Conservation (phyloP, 2,888 invertebrate genomes). For the Horisme vitalbata region DNA sequence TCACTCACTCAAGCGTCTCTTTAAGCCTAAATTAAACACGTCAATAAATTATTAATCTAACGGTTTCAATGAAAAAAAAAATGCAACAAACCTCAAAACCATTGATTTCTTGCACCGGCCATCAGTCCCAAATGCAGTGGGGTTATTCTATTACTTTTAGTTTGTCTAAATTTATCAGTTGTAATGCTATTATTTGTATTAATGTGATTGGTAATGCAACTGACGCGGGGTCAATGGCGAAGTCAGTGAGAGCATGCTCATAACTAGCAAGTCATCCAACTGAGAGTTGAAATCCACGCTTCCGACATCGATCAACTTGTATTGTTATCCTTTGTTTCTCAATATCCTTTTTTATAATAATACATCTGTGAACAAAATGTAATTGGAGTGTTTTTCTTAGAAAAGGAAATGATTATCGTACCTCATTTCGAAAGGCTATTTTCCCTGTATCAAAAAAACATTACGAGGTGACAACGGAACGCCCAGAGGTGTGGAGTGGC, state of each 20-base stretch:
- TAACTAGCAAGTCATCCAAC: constrained; percentile 75
- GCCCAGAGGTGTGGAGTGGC: constrained; percentile 32
- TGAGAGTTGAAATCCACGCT: constrained; percentile 73
- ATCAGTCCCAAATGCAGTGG: constrained; percentile 43
- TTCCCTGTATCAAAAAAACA: constrained; percentile 27
- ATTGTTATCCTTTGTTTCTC: constrained; percentile 58
- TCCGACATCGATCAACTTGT: constrained; percentile 69
- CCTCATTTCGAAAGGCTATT: constrained; percentile 20
- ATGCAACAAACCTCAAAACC: constrained; percentile 45
- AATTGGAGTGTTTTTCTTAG: constrained; percentile 1
- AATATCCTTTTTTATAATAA: constrained; percentile 32
- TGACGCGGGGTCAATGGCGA: constrained; percentile 73
- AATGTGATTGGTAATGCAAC: constrained; percentile 64
- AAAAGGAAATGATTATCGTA: constrained; percentile 4
- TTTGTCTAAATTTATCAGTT: constrained; percentile 55
- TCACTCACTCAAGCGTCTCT: constrained; percentile 59
- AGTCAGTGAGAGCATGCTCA: constrained; percentile 78
- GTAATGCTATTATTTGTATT: constrained; percentile 72
- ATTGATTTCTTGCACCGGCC: constrained; percentile 44
- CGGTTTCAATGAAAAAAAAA: constrained; percentile 8
- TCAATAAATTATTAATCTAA: constrained; percentile 21
- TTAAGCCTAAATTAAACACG: background rate
- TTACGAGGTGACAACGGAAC: constrained; percentile 31
- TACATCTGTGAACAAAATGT: constrained; percentile 3
- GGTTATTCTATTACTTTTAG: too few species aligned